phyloP scores from a whole-genome alignment of 2,888 invertebrate species.

The Drosophila leonis region DNA sequence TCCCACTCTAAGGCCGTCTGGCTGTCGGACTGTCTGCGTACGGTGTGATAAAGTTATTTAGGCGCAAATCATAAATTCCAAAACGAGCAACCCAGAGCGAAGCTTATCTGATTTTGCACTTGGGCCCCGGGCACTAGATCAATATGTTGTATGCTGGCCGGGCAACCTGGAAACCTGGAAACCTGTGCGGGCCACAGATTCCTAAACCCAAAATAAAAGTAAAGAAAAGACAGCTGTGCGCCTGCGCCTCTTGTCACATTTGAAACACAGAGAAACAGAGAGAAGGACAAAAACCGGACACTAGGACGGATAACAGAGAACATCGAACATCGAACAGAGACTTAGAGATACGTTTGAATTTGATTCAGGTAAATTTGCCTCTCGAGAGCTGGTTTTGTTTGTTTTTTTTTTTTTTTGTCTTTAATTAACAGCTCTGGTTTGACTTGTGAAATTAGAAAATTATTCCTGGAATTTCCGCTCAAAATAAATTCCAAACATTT shows the following conservation, averaged over 20 bases:
- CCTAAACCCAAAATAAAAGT: conserved; percentile 14
- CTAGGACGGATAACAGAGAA: conserved; percentile 13
- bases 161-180: conserved; percentile 20
- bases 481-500: conserved; percentile 39
- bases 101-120: conserved; percentile 82
- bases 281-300: conserved; percentile 14
- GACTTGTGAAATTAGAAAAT: conserved; percentile 76
- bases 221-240: conserved; percentile 71
- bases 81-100: conserved; percentile 49
- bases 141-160: conserved; percentile 52
- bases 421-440: conserved; percentile 76
- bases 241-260: conserved; percentile 68
- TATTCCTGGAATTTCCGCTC: conserved; percentile 78
- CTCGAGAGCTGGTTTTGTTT: conserved; percentile 9
- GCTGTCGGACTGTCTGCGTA: conserved; percentile 18
- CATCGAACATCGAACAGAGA: conserved; percentile 4
- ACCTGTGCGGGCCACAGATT: conserved; percentile 58
- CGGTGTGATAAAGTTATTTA: conserved; percentile 82
- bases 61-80: conserved; percentile 83
- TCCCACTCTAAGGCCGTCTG: conserved; percentile 21
- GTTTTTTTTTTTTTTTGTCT: conserved; percentile 41
- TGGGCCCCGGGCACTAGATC: conserved; percentile 72
- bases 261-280: neutral
- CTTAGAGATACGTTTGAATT: conserved; percentile 43
- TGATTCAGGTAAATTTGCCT: conserved; percentile 58